Conservation (phyloP, 2,113 vertebrate genomes). For the Bostrychus sinensis region DNA sequence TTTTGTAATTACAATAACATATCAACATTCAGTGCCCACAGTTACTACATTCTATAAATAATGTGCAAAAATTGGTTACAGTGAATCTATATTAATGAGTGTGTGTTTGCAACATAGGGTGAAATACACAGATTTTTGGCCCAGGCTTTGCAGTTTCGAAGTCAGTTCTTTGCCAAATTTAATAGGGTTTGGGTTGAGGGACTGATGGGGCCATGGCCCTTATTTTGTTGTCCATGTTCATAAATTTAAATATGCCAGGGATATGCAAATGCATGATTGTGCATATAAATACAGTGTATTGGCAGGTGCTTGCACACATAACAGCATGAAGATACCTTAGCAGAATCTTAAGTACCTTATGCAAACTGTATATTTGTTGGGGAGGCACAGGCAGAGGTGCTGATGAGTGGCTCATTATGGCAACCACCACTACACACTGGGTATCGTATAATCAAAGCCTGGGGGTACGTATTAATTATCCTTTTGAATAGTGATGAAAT, state of each 20-base stretch:
- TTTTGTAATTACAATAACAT: too few relatives aligned
- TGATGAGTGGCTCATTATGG: conserved; percentile 98
- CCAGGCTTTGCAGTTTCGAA: background rate
- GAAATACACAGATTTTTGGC: background rate
- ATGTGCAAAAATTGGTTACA: too few relatives aligned
- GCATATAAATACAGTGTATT: conserved; percentile 27
- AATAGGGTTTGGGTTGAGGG: background rate
- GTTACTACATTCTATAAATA: too few relatives aligned
- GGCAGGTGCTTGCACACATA: conserved; percentile 14
- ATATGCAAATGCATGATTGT: conserved; percentile 24
- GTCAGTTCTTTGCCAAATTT: conserved; percentile 4
- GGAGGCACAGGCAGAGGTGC: conserved; percentile 83
- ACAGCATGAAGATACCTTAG: conserved; percentile 70
- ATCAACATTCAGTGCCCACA: too few relatives aligned
- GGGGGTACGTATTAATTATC: conserved; percentile 99
- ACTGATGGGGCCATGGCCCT: background rate
- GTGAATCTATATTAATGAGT: too few relatives aligned
- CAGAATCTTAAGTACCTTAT: conserved; percentile 90
- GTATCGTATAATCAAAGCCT: conserved; percentile 99
- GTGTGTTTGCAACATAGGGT: background rate
- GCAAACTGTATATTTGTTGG: conserved; percentile 90
- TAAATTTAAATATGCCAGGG: conserved; percentile 85
- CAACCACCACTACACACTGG: conserved; percentile 88
- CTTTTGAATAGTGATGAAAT: conserved; percentile 99
- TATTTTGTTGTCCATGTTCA: background rate